Percentiles rank a stretch among this genome's conserved stretches.
Evolutionary conservation across 2,113 vertebrate genomes (phyloP).

Genomic region (Tilapia sparmanii): DNA sequence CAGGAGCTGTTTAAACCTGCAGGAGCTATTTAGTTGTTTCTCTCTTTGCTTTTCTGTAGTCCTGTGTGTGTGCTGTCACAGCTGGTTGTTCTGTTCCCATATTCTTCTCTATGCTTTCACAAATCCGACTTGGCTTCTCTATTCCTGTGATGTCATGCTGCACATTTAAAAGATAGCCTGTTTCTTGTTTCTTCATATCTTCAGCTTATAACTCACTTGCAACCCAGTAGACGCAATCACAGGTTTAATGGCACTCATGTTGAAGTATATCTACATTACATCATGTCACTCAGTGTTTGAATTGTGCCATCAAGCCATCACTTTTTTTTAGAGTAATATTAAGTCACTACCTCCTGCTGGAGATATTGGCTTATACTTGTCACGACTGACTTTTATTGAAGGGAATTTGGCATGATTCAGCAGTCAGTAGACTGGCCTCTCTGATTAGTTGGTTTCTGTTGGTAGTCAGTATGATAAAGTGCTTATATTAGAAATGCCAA

Average conservation of each 20-base stretch:
- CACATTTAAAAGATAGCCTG: not conserved
- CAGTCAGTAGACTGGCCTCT: not conserved
- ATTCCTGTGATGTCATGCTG: not conserved
- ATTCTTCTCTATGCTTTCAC: not conserved
- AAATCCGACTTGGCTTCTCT: not conserved
- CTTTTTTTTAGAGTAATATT: not conserved
- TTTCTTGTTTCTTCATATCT: not conserved
- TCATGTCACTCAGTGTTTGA: not conserved
- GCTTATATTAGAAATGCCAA: conserved; percentile 2
- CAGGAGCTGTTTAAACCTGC: conserved; percentile 19
- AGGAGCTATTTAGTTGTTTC: conserved; percentile 13
- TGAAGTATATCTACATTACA: not conserved
- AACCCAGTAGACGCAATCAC: not conserved
- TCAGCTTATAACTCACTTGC: not conserved
- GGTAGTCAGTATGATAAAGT: not conserved
- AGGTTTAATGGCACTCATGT: not conserved
- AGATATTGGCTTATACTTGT: not conserved
- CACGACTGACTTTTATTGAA: not conserved
- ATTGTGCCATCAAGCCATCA: not conserved
- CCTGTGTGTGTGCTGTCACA: not conserved
- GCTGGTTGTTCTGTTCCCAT: not conserved
- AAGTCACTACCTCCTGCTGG: not conserved
- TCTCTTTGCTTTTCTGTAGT: not conserved
- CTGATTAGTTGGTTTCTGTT: conserved; percentile 20
- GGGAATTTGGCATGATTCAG: not conserved